phyloP scores from a whole-genome alignment of 37 sponge, comb jelly and placozoan species.

The Aphrocallistes beatrix region DNA sequence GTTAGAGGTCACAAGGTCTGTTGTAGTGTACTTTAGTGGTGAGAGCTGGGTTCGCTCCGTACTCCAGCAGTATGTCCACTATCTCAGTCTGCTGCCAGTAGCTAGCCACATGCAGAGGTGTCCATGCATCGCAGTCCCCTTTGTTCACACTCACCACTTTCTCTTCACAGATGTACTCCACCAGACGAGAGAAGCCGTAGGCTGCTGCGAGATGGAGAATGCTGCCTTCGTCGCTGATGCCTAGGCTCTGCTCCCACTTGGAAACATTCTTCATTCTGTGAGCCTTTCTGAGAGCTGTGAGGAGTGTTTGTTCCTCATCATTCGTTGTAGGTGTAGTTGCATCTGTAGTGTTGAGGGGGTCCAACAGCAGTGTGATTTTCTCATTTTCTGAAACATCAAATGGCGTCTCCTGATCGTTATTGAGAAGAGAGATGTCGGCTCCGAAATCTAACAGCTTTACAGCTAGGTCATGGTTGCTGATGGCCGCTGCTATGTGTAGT shows the following conservation, averaged over 20 bases:
- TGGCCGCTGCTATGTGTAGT: background rate
- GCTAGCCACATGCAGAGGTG: slow-evolving; percentile 10
- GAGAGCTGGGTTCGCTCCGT: background rate
- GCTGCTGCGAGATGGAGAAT: slow-evolving; percentile 4
- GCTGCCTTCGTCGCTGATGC: slow-evolving; percentile 9
- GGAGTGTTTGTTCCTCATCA: background rate
- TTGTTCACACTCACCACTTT: background rate
- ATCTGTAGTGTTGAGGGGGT: background rate
- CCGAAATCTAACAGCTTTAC: background rate
- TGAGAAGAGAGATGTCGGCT: background rate
- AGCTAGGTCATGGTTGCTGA: background rate
- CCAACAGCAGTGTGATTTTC: background rate
- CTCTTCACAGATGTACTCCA: slow-evolving; percentile 5
- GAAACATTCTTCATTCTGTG: background rate
- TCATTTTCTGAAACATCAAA: background rate
- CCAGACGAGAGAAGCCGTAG: background rate
- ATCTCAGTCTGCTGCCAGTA: background rate
- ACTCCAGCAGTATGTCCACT: background rate
- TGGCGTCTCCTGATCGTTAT: background rate
- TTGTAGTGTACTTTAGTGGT: background rate
- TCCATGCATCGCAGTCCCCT: background rate
- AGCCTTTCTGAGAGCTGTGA: background rate
- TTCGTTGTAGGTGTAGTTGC: background rate
- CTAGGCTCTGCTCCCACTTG: slow-evolving; percentile 1
- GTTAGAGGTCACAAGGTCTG: background rate